Evolutionary conservation across 2,113 vertebrate genomes (phyloP).

Genomic region (Sinocyclocheilus grahami): DNA sequence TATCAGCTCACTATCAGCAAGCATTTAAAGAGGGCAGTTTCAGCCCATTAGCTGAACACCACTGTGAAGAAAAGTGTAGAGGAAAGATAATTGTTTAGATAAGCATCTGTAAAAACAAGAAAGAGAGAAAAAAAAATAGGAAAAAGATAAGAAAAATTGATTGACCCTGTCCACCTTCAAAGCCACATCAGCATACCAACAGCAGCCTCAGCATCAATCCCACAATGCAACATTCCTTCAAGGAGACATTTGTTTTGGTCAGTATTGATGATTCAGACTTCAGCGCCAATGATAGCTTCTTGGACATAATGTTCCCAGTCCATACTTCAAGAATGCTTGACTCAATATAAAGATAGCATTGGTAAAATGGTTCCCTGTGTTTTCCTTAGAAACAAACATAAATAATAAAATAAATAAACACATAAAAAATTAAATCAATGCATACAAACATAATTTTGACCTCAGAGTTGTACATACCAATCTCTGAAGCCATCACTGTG

Average conservation of each 20-base stretch:
- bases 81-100: slow-evolving; percentile 60
- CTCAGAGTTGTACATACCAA: slow-evolving; percentile 79
- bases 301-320: neutral
- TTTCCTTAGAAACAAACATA: neutral
- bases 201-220: slow-evolving; percentile 20
- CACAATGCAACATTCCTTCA: slow-evolving; percentile 4
- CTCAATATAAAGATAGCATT: slow-evolving; percentile 15
- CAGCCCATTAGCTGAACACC: slow-evolving; percentile 58
- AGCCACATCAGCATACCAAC: neutral
- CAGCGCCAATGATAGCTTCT: neutral
- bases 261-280: slow-evolving; percentile 22
- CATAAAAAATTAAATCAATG: neutral
- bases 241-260: slow-evolving; percentile 26
- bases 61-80: slow-evolving; percentile 48
- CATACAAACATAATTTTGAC: neutral
- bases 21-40: slow-evolving; percentile 46
- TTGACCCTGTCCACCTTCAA: slow-evolving; percentile 46
- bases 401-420: neutral
- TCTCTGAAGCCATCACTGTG: slow-evolving; percentile 91
- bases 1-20: slow-evolving; percentile 35
- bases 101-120: slow-evolving; percentile 43
- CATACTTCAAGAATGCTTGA: neutral
- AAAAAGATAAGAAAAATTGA: slow-evolving; percentile 47
- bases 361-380: slow-evolving; percentile 19
- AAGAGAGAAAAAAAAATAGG: neutral